Evolutionary conservation across 2,797 vertebrate species (phyloP), one percentile per base, ranked within the genome.

Genomic region (Platalea minor): DNA sequence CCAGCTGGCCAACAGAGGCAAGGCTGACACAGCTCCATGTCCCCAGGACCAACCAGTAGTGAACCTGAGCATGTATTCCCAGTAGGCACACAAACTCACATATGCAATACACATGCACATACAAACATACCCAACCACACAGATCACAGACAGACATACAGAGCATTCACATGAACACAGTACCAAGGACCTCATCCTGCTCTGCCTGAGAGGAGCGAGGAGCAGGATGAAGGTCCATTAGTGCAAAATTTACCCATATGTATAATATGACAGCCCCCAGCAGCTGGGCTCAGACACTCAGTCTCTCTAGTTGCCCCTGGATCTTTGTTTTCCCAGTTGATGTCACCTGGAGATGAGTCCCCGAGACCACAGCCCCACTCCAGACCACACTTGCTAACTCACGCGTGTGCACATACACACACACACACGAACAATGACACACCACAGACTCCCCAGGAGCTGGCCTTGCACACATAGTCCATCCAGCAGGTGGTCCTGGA

Each of bases 381-480:
- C 26, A 74, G 60, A 69, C 12, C 5, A 4, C 4, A 24, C 17
- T 50, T 64, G 9, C 7, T 63, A 33, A 33, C 14, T 39, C 20
- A 45, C 2, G 1, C 3, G 0, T 7, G 18, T 1, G 2, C 33
- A 53, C 13, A 11, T 16, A 31, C 17, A 24, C 5, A 33, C 16
- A 15, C 39, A 28, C 18, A 13, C 18, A 59, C 9, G 57, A 39
- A 45, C 9, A 24, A 5, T 43, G 43, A 31, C 37, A 57, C 12
- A 46, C 8, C 24, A 64, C 18, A 29, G 50, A 23, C 46, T 53
- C 7, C 37, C 14, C 21, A 72, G 29, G 28, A 53, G 19, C 39
- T 53, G 37, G 12, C 10, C 21, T 73, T 43, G 21, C 26, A 43
- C 20, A 24, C 2, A 11, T 13, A 7, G 10, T 37, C 48, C 14